A percentile compares a stretch with the other conserved stretches of the same genome.
Conservation (phyloP, 1,140 invertebrate genomes). For the Subanguina moxae region DNA sequence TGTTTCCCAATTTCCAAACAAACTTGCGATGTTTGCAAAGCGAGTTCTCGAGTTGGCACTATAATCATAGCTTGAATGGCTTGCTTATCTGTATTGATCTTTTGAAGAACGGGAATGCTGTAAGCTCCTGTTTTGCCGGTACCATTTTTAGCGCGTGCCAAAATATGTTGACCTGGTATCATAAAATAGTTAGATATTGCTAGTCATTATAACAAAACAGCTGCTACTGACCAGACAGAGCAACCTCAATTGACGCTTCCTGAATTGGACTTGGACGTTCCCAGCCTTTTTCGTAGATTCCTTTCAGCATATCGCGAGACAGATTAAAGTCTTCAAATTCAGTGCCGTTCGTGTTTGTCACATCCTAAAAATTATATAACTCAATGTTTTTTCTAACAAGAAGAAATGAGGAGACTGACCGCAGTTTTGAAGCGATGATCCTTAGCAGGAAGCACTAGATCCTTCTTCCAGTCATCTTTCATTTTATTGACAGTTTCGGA, state of each 20-base stretch:
- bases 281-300: constrained; percentile 99
- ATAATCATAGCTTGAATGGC: constrained; percentile 93
- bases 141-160: constrained; percentile 97
- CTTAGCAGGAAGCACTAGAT: constrained; percentile 89
- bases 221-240: constrained; percentile 77
- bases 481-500: background rate
- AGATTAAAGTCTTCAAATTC: constrained; percentile 99
- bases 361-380: constrained; percentile 74
- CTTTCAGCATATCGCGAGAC: constrained; percentile 93
- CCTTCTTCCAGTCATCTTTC: constrained; percentile 82
- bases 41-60: constrained; percentile 95
- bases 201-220: too few relatives aligned
- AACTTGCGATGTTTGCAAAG: constrained; percentile 98
- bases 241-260: constrained; percentile 95
- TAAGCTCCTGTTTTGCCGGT: constrained; percentile 99
- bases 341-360: constrained; percentile 96
- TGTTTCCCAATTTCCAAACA: constrained; percentile 97
- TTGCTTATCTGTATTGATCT: constrained; percentile 82
- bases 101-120: constrained; percentile 92
- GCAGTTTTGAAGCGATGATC: constrained; percentile 91
- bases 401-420: constrained; percentile 67
- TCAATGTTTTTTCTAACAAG: too few relatives aligned
- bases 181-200: too few relatives aligned
- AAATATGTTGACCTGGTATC: constrained; percentile 80
- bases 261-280: constrained; percentile 99